Evolutionary conservation across 2,888 invertebrate species (phyloP), one percentile per base, ranked within the genome.

Genomic region (Mongoloraphidia duomilia): DNA sequence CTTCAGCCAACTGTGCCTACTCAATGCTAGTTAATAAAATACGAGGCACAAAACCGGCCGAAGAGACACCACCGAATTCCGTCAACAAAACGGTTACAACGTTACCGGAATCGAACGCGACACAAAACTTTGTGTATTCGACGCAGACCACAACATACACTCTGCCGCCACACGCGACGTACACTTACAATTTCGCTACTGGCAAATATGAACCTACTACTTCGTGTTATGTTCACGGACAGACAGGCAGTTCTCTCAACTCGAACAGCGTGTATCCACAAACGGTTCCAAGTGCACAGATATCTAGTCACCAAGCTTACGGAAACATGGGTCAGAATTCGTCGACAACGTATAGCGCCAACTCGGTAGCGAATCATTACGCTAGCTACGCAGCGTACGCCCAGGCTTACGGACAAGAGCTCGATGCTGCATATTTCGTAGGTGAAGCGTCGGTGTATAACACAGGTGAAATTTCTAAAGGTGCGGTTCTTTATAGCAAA

Each of bases 11-110:
- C 72, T 90, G 90, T 66, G 81, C 89, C 51, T 93, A 92, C 67
- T 86, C 87, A 9, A 82, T 89, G 74, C 71, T 93, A 55, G 86
- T 92, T 41, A 87, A 83, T 59, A 84, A 87, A 66, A 88, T 93
- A 60, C 83, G 86, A 52, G 87, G 85, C 35, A 76, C 76, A 55
- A 70, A 64, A 36, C 64, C 66, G 9, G 59, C 61, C 5, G 55
- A 40, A 10, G 47, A 38, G 5, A 56, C 43, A 13, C 39, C 34
- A 8, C 10, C 39, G 10, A 37, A 46, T 26, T 40, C 44, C 34
- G 39, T 34, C 11, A 11, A 35, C 34, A 34, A 39, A 8, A 12
- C 35, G 13, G 34, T 35, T 10, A 44, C 44, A 12, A 38, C 43
- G 12, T 37, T 53, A 53, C 14, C 54, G 50, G 44, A 44, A 45